Base-by-base conservation (phyloP, 2,888 invertebrate genomes). In the Anorthoa munda region DNA sequence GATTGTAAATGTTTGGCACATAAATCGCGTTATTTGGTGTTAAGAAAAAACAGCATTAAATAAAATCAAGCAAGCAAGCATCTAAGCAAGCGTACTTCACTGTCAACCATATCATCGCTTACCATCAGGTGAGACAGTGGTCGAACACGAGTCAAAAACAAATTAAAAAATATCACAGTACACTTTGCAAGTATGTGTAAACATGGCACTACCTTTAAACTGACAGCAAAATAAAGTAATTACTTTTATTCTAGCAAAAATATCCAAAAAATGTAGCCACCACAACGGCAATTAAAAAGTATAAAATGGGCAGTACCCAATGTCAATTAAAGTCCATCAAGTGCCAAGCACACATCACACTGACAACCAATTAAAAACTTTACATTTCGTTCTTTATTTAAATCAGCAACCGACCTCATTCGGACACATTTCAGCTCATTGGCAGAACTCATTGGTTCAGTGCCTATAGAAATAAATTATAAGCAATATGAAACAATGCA, bases 301-400 rank as follows among this genome's bases (percentile, higher is more conserved):
- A 63, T 53, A 63, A 81, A 75, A 70, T 53, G 77, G 51, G 18
- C 72, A 60, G 26, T 12, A 48, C 17, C 39, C 45, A 46, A 63
- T 3, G 9, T 66, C 58, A 56, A 77, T 63, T 81, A 63, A 65
- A 61, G 53, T 53, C 70, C 53, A 63, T 65, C 64, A 75, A 55
- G 45, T 61, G 60, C 53, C 66, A 64, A 45, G 61, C 76, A 21
- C 66, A 64, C 26, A 61, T 72, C 76, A 61, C 26, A 45, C 31
- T 26, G 82, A 66, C 72, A 82, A 21, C 51, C 71, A 82, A 83
- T 85, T 82, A 79, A 85, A 72, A 79, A 63, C 46, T 60, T 67
- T 53, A 81, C 66, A 70, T 73, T 80, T 46, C 31, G 39, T 64
- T 77, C 55, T 66, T 71, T 61, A 66, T 81, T 85, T 59, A 80